Conservation (phyloP, 2,888 invertebrate genomes). For the Zaprionus obscuricornis region DNA sequence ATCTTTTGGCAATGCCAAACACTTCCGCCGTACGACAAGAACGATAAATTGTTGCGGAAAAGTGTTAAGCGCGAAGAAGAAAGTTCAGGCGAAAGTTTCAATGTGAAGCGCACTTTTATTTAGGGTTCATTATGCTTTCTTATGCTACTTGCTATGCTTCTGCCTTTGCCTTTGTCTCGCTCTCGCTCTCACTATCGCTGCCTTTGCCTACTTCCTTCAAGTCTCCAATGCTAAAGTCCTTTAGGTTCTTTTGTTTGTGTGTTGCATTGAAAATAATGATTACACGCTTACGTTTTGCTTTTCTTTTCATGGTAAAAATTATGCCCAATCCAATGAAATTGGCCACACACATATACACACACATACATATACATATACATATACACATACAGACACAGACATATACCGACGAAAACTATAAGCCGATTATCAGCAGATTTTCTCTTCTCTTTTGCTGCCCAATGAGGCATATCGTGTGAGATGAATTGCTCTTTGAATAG, state of each 20-base stretch:
- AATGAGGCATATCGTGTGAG: slow-evolving; percentile 46
- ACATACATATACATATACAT: no score
- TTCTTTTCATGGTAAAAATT: slow-evolving; percentile 3
- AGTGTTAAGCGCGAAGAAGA: slow-evolving; percentile 70
- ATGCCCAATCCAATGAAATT: no score
- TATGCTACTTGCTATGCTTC: slow-evolving; percentile 32
- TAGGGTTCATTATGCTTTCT: slow-evolving; percentile 69
- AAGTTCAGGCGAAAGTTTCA: slow-evolving; percentile 67
- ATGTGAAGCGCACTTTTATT: slow-evolving; percentile 67
- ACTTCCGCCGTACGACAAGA: slow-evolving; percentile 67
- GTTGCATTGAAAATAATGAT: slow-evolving; percentile 65
- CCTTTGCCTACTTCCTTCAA: background rate
- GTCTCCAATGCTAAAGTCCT: no score
- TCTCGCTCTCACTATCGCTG: slow-evolving; percentile 7
- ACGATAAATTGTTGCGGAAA: slow-evolving; percentile 74
- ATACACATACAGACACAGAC: no score
- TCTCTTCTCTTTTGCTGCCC: slow-evolving; percentile 18
- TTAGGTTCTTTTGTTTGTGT: slow-evolving; percentile 44
- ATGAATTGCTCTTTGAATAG: slow-evolving; percentile 59
- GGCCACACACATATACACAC: no score
- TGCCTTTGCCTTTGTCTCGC: background rate
- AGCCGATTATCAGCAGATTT: slow-evolving; percentile 69
- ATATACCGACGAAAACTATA: slow-evolving; percentile 63
- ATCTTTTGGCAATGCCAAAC: slow-evolving; percentile 70
- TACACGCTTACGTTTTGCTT: slow-evolving; percentile 63